Percentiles rank a stretch among this genome's conserved stretches.
Evolutionary conservation across 2,888 invertebrate genomes (phyloP).

Genomic region (Dyspetes luteomarginatus): DNA sequence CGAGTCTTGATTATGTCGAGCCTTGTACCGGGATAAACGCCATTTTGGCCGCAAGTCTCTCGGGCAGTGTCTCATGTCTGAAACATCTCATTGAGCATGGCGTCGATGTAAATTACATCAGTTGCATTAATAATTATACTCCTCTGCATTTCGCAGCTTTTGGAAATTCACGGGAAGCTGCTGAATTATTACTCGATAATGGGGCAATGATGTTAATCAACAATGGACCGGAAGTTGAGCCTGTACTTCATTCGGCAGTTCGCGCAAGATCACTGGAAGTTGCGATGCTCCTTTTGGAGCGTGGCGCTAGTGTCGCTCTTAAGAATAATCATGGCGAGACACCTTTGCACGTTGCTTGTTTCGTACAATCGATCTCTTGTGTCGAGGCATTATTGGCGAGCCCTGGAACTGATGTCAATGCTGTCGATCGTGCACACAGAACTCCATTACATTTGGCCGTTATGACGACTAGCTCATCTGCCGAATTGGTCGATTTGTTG

Average conservation of each 20-base stretch:
- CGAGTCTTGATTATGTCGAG: conserved; percentile 89
- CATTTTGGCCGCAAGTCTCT: conserved; percentile 90
- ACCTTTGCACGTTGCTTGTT: conserved; percentile 84
- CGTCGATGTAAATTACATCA: conserved; percentile 87
- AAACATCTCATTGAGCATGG: conserved; percentile 88
- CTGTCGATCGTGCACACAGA: conserved; percentile 80
- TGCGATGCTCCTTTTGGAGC: conserved; percentile 81
- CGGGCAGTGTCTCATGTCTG: conserved; percentile 89
- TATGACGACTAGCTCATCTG: conserved; percentile 79
- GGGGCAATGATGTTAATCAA: conserved; percentile 80
- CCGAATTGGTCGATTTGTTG: conserved; percentile 78
- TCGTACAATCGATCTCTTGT: conserved; percentile 78
- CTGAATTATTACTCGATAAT: conserved; percentile 81
- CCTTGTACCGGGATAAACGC: conserved; percentile 90
- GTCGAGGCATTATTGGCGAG: conserved; percentile 77
- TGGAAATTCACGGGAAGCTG: conserved; percentile 83
- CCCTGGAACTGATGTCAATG: conserved; percentile 80
- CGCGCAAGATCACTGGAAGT: conserved; percentile 79
- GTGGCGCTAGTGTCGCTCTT: conserved; percentile 82
- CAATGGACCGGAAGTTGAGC: conserved; percentile 75
- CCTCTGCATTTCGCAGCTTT: conserved; percentile 85
- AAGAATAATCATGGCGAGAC: conserved; percentile 83
- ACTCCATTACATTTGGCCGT: conserved; percentile 83
- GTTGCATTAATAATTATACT: conserved; percentile 75
- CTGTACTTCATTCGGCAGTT: conserved; percentile 84